These are phyloP conservation scores for Drosophila ironensis DNA, from an alignment of 1,140 invertebrate genomes.

Conservation along the genomic window DNA sequence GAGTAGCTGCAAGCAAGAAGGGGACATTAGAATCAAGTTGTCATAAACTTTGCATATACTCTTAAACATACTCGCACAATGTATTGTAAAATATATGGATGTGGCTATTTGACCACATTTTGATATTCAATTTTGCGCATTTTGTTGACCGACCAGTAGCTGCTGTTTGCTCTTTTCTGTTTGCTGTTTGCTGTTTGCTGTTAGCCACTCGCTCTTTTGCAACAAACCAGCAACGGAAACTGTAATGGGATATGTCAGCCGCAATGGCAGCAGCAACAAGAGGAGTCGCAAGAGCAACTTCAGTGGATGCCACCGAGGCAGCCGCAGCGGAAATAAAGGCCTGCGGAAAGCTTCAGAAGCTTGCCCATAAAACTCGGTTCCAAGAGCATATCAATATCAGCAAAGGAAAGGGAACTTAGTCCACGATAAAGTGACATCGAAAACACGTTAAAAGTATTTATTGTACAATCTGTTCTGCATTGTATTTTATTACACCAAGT, in stretches of 20 bases:
- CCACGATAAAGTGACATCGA: no score
- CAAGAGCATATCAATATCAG: conserved; percentile 2
- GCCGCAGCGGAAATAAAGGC: conserved; percentile 15
- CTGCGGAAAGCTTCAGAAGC: conserved; percentile 8
- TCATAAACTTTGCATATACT: no score
- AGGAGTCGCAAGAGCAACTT: conserved; percentile 3
- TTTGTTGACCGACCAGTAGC: not conserved
- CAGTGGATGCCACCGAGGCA: conserved; percentile 6
- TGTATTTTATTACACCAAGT: no score
- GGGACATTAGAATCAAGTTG: not conserved
- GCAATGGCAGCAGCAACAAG: conserved; percentile 14
- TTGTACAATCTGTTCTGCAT: no score
- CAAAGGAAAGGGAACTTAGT: not conserved
- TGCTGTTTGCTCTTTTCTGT: no score
- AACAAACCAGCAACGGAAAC: conserved; percentile 34
- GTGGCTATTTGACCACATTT: no score
- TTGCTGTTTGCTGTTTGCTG: not conserved
- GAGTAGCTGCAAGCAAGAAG: conserved; percentile 10
- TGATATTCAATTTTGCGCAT: not conserved
- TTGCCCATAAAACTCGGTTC: not conserved
- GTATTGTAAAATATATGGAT: no score
- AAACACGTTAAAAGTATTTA: no score
- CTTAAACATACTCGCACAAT: no score
- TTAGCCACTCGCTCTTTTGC: conserved; percentile 19
- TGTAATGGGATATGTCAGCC: conserved; percentile 49